Evolutionary conservation across 1,140 invertebrate genomes (phyloP), one percentile per base, ranked within the genome.

Genomic region (Cephus cinctus): DNA sequence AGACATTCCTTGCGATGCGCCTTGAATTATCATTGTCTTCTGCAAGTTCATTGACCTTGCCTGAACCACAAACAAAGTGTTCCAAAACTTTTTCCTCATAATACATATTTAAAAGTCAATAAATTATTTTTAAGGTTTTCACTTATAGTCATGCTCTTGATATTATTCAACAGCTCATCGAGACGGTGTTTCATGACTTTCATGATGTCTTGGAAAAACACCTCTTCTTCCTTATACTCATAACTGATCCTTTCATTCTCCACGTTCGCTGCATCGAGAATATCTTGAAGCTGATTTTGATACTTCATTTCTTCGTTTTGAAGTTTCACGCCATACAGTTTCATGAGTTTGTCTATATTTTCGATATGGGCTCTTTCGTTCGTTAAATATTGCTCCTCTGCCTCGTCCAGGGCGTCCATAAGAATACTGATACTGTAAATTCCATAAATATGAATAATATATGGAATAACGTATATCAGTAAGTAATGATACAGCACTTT

Each of bases 361-460:
- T 66, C 56, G n/a, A 50, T 42, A 22, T 70, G 64, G 2, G 54
- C 22, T 36, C 38, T 49, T 8, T 54, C 41, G 15, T 49, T 63
- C 18, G 11, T 60, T 21, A 54, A 56, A 49, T 65, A 57, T 34
- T 70, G 69, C 4, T 63, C 50, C 12, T 69, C 61, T 1, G 61
- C 42, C 14, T 58, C 54, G 18, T 58, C 49, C 4, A 73, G 23
- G 16, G 55, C 55, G 11, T 68, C 59, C 30, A 73, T n/a, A 5
- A 69, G 38, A 25, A 68, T 49, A 44, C 55, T 61, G 23, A 71
- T 68, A 19, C 71, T 70, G 27, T 2, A n/a, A n/a, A n/a, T n/a
- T n/a, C n/a, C n/a, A n/a, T n/a, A n/a, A n/a, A n/a, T n/a, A n/a
- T n/a, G n/a, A n/a, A n/a, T n/a, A n/a, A n/a, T n/a, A n/a, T n/a